Evolutionary conservation across 2,113 vertebrate species (phyloP), one percentile per base, ranked within the genome.

Genomic region (Aythya baeri): DNA sequence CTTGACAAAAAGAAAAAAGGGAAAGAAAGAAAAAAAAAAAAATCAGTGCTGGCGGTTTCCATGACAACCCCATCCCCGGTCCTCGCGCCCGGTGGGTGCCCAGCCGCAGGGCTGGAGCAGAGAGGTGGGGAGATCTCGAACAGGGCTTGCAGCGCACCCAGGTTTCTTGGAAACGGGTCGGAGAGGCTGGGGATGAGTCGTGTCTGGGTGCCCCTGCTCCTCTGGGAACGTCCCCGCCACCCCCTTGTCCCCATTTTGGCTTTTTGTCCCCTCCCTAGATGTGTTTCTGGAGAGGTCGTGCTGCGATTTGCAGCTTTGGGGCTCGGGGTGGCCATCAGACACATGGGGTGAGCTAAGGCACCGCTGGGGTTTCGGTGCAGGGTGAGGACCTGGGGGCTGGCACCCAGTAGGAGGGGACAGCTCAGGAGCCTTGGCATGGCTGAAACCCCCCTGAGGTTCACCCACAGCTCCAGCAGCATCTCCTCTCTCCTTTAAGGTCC

Each of bases 11-110:
- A 82, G 80, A 70, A 25, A 36, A 62, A 6, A 62, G 6, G 36
- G 21, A 61, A 23, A 23, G 4, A 12, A 32, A 26, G 27, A 72
- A 21, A 26, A 10, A 27, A 13, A 29, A 46, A 63, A 43, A 58
- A 27, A 26, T 5, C 85, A 50, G 16, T 8, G 23, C 61, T 96
- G 26, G 41, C 5, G 11, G 94, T 97, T 97, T 97, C 97, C 91
- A 4, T 96, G 95, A 90, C 94, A 97, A 97, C 97, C 31, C 27
- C 61, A 20, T 87, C 91, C 91, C 72, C 78, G 65, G 66, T 78
- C 54, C 49, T 90, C 83, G 66, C 1, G 0, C 61, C 86, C 1
- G 0, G 44, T 3, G 4, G 49, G 46, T 50, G 26, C 27, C 10
- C 34, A 32, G 41, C 57, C 15, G 1, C 13, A 15, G 36, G 66